Evolutionary conservation across 2,113 vertebrate genomes (phyloP), one percentile per base, ranked within the genome.

Genomic region (Strix uralensis): DNA sequence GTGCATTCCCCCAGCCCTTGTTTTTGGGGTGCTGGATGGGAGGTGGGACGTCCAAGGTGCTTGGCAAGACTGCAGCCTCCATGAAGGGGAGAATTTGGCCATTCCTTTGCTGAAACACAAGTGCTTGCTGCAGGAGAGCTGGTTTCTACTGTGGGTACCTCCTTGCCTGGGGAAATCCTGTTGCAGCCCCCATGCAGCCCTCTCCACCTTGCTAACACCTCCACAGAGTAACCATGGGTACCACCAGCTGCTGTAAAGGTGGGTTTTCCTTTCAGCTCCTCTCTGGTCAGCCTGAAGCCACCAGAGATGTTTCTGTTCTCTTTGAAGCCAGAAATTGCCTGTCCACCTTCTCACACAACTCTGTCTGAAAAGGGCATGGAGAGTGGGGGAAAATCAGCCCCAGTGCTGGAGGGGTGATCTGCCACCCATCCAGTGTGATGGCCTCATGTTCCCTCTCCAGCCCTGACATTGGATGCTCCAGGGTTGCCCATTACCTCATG

Each of bases 201-300:
- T 49, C 34, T 55, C 54, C 34, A 8, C 22, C 51, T 66, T 57
- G 40, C 10, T 44, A 22, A 55, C 20, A 29, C 26, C 36, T 27
- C 36, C 44, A 5, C 0, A 5, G 36, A 6, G 54, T 2, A 38
- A 9, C n/a, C 1, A 0, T 2, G 6, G 7, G 20, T 54, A 13
- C 47, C 13, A 22, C 9, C 47, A 8, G 23, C 15, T 59, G 38
- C 18, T 9, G 6, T 9, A 23, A 9, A 54, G 32, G 10, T 1
- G 20, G 6, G 2, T 1, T 47, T 51, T 59, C 51, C 49, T 44
- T 49, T 51, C 34, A 55, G 15, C 47, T 81, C 21, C 63, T 86
- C 22, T 79, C 51, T 27, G 15, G 22, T 51, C 70, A 4, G 13
- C 46, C 79, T 15, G 36, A 52, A 65, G n/a, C 29, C 69, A 42